Evolutionary conservation across 2,888 invertebrate genomes (phyloP).

Genomic region (Lamellibrachia satsuma): DNA sequence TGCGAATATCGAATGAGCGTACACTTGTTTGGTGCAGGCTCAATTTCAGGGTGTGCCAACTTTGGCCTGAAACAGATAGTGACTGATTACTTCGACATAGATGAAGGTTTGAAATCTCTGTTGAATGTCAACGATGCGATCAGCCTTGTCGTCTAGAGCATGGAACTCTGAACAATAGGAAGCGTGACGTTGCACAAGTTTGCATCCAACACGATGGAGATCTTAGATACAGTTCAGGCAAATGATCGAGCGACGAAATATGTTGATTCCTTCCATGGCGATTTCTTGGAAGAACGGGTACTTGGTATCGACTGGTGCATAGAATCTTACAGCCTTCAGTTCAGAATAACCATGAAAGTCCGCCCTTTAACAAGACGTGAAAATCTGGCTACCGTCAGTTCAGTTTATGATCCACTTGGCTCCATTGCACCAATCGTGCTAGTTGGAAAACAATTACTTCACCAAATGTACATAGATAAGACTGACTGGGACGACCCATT

Average conservation of each 20-base stretch:
- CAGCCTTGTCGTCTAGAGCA: not conserved
- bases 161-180: slow-evolving; percentile 21
- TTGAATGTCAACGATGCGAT: slow-evolving; percentile 23
- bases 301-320: slow-evolving; percentile 42
- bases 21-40: slow-evolving; percentile 32
- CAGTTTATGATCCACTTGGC: slow-evolving; percentile 45
- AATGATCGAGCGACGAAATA: not conserved
- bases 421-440: slow-evolving; percentile 43
- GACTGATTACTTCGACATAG: slow-evolving; percentile 30
- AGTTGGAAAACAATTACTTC: slow-evolving; percentile 40
- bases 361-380: slow-evolving; percentile 40
- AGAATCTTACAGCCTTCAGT: slow-evolving; percentile 42
- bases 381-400: slow-evolving; percentile 40
- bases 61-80: slow-evolving; percentile 18
- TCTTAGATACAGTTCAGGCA: not conserved
- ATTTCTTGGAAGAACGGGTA: not conserved
- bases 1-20: slow-evolving; percentile 30
- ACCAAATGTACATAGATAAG: slow-evolving; percentile 37
- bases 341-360: slow-evolving; percentile 37
- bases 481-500: slow-evolving; percentile 42
- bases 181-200: slow-evolving; percentile 32
- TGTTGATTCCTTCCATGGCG: not conserved
- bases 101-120: slow-evolving; percentile 30
- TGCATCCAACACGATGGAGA: slow-evolving; percentile 19
- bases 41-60: slow-evolving; percentile 30